Evolutionary conservation across 2,797 vertebrate species (phyloP), one percentile per base, ranked within the genome.

Genomic region (Alfaro cultratus): DNA sequence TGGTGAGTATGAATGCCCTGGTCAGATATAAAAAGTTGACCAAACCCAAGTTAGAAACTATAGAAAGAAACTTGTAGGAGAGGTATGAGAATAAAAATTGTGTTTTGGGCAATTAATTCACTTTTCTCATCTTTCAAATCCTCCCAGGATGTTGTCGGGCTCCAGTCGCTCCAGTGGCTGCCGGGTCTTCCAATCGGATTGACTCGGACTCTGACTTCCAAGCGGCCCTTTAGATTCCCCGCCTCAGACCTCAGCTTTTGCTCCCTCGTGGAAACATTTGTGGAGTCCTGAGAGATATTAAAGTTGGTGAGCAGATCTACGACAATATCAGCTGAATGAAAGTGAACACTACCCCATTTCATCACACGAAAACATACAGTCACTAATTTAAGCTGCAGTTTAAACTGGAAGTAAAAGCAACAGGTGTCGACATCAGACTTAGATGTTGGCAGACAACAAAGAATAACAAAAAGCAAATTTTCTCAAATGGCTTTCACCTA

Each of bases 151-250:
- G 86, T 70, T 0, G 76, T 31, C 0, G 91, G 91, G 80, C 96
- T 95, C 95, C 95, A 96, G 80, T 92, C 41, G 43, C 96, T 96
- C 95, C 95, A 96, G 5, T 83, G 81, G 46, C 85, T 47, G 0
- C 9, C 1, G 0, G 3, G 0, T 1, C 0, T 0, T 0, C 0
- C 0, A 0, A 0, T 0, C 0, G 92, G 86, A 49, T 53, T 86
- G 57, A 95, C 93, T 60, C 93, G 85, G 10, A 95, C 94, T 75
- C 94, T 85, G 34, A 83, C 79, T 70, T 91, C 81, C 60, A 75
- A 60, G 39, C 1, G 15, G 1, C 76, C 85, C 16, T 36, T 67
- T 0, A 84, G 23, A 15, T 46, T 0, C 26, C 0, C 8, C 9
- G 29, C 6, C 1, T 18, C 0, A 12, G 87, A 4, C 7, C 0